Evolutionary conservation across 2,888 invertebrate genomes (phyloP).

Genomic region (Eucera pruinosa): DNA sequence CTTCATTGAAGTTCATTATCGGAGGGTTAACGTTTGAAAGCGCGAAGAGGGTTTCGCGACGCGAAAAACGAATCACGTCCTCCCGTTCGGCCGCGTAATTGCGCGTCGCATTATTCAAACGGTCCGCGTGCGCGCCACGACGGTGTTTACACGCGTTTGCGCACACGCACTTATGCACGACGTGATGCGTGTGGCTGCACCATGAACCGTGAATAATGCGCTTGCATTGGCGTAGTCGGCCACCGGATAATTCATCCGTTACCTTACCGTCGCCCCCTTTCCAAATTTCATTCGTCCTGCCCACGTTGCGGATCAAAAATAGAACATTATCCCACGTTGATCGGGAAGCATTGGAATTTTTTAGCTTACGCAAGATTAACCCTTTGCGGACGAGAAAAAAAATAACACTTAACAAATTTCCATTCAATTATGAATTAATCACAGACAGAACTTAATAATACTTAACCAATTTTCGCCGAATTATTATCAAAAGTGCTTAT

Average conservation of each 20-base stretch:
- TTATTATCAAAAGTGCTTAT: no score
- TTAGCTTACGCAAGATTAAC: no score
- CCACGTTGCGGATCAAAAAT: no score
- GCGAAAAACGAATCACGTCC: constrained; percentile 64
- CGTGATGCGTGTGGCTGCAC: constrained; percentile 51
- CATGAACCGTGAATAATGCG: constrained; percentile 62
- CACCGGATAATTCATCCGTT: not conserved
- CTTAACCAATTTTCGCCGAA: no score
- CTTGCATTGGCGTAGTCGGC: constrained; percentile 43
- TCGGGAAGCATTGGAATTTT: no score
- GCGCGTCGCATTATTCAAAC: constrained; percentile 74
- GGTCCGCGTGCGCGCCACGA: constrained; percentile 67
- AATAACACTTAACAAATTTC: no score
- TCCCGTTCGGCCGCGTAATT: constrained; percentile 70
- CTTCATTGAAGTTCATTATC: not conserved
- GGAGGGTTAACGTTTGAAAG: not conserved
- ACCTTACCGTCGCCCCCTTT: not conserved
- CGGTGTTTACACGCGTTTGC: constrained; percentile 69
- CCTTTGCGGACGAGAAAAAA: no score
- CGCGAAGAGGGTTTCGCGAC: constrained; percentile 17
- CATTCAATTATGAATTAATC: no score
- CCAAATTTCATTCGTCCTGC: not conserved
- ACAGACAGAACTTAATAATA: no score
- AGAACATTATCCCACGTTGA: no score
- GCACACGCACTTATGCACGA: constrained; percentile 60